Evolutionary conservation across 2,888 invertebrate genomes (phyloP), one percentile per base, ranked within the genome.

Genomic region (Sipunculus nudus): DNA sequence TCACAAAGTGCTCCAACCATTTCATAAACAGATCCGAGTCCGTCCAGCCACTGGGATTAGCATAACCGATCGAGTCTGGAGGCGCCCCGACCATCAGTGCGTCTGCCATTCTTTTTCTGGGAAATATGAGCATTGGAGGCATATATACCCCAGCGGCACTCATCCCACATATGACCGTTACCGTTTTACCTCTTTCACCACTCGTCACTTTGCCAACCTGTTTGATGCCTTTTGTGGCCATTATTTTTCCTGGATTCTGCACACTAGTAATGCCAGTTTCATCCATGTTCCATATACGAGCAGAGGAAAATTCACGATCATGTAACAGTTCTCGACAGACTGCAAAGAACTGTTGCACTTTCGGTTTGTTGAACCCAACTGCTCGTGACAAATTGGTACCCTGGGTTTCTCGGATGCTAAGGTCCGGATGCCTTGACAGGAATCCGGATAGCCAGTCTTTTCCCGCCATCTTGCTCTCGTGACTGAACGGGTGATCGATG

Each of bases 1-100:
- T n/a, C n/a, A n/a, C n/a, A n/a, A 85, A 85, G 71, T 84, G 79
- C 47, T 73, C 59, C 43, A 81, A 71, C 78, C 79, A 78, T 31
- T 70, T 63, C 8, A 68, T 2, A 47, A 75, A 75, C 3, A 69
- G 39, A 8, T 66, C 66, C 5, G 41, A 38, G 26, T 69, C 64
- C 54, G 75, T 77, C 77, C 78, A 81, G 6, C 77, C 76, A 64
- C 63, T 70, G 32, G 72, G 65, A 68, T 69, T 72, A 53, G 72
- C 73, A 28, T 65, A 68, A 45, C n/a, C n/a, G n/a, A n/a, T n/a
- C n/a, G n/a, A n/a, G n/a, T n/a, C n/a, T n/a, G n/a, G n/a, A 53
- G 79, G 78, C 21, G 77, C 73, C 28, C 73, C 75, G 53, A 73
- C 66, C 61, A 74, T 63, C 13, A 79, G 60, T 28, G 72, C 72